phyloP scores from a whole-genome alignment of 2,797 vertebrate species.

The Danio choprae region DNA sequence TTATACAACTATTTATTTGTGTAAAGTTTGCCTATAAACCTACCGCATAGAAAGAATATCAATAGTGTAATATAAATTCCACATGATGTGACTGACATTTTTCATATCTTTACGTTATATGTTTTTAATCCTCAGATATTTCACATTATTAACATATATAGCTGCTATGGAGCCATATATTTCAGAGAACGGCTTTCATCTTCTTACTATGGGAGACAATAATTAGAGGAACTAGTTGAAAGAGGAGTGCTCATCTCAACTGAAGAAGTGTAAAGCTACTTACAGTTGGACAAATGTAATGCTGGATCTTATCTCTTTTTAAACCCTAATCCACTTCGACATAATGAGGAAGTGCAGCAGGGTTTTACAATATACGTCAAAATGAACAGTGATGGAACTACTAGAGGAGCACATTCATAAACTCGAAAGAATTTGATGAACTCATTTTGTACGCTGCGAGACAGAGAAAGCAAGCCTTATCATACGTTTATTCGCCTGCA shows the following conservation, averaged over 20 bases:
- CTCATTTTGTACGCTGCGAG: neutral
- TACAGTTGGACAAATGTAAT: conserved; percentile 33
- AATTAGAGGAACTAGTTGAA: conserved; percentile 24
- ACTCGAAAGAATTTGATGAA: conserved; percentile 21
- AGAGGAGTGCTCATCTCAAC: neutral
- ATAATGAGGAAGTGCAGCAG: conserved; percentile 25
- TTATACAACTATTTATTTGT: conserved; percentile 58
- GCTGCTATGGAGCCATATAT: conserved; percentile 61
- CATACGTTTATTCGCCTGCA: conserved; percentile 39
- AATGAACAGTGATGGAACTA: conserved; percentile 8
- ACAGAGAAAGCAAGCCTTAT: conserved; percentile 44
- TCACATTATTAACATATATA: conserved; percentile 49
- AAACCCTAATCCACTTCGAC: conserved; percentile 38
- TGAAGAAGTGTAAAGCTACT: conserved; percentile 14
- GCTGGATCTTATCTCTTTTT: conserved; percentile 43
- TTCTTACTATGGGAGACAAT: conserved; percentile 42
- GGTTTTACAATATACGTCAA: conserved; percentile 8
- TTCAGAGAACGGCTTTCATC: conserved; percentile 60
- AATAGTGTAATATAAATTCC: conserved; percentile 68
- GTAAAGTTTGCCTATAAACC: conserved; percentile 50
- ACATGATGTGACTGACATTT: conserved; percentile 63
- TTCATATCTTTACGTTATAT: conserved; percentile 72
- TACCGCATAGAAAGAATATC: conserved; percentile 48
- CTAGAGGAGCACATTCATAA: conserved; percentile 26
- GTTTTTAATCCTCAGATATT: conserved; percentile 63